Base-by-base conservation (phyloP, 2,888 invertebrate genomes). In the Pherbina coryleti region DNA sequence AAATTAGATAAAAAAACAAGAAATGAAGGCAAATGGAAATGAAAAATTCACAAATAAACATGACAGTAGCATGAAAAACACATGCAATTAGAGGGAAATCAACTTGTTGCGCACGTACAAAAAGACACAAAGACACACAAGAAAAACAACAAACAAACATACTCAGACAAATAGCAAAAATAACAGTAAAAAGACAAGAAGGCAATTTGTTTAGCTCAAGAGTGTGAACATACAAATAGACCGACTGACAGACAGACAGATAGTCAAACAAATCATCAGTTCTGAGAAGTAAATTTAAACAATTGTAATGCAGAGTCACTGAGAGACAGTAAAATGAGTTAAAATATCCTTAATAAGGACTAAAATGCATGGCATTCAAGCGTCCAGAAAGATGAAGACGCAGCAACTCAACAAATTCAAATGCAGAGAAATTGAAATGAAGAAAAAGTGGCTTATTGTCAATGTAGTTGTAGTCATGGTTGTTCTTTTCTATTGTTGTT, bases 291-390 rank as follows among this genome's bases (percentile, higher is more conserved):
- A 37, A 66, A 19, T 31, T 31, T n/a, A 28, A 34, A 34, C 64
- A 66, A 66, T 66, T 34, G 31, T 22, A 28, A 28, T 17, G 57
- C 25, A 22, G 14, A 25, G 31, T 9, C 64, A 31, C 25, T 11
- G 17, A 64, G 4, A 34, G 37, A 34, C 64, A 66, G 34, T 31
- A 34, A 66, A 19, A 19, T 60, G 11, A 60, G 60, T n/a, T 19
- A 66, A 66, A 66, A 31, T 66, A 66, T 66, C 64, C 64, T 66
- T 37, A 66, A 66, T 31, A 31, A n/a, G 64, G n/a, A 66, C 64
- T n/a, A 66, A 66, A 66, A 31, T 66, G 37, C 4, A 66, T 66
- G 25, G 37, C 64, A 66, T 3, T 14, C n/a, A 28, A 66, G 31
- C 31, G 19, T 34, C 14, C 28, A 60, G 25, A 9, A 60, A 60